Evolutionary conservation across 2,113 vertebrate genomes (phyloP), one percentile per base, ranked within the genome.

Genomic region (Hucho hucho): DNA sequence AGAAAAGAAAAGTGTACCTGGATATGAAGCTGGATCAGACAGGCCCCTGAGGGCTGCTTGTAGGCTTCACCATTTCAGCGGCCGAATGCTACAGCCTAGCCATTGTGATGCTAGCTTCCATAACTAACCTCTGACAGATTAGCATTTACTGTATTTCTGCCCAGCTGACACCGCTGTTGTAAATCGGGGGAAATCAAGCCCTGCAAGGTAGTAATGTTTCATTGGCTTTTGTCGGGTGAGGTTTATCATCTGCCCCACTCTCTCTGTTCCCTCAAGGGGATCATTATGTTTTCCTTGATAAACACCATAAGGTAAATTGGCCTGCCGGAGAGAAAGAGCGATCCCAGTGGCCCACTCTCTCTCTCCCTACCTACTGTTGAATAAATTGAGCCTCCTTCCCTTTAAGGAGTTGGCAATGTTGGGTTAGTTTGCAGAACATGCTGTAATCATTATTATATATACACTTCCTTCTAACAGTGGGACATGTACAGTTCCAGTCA

Each of bases 31-130:
- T 28, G 20, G 61, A 49, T 74, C 72, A 74, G 65, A 28, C 49
- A 63, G 32, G 70, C 47, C 70, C 77, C 49, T 22, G 6, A 68
- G 67, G 77, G 47, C 47, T 74, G 74, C 65, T 70, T 3, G 7
- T 22, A 70, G 80, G 67, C 59, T 46, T 6, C 4, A 5, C 2
- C 65, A n/a, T 67, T 18, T 67, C 18, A 68, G 24, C 6, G 69
- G 59, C 72, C 69, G 14, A 9, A 64, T 37, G 28, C 28, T 32
- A 29, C 64, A 66, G 16, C 6, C 49, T 53, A 3, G 29, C 29
- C 65, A n/a, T 0, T 25, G 12, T 26, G 29, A 47, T 26, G 25
- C 24, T 14, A 59, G 43, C 16, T 53, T 18, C 49, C 70, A 24
- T 4, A 53, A n/a, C 47, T 67, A 66, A 59, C 72, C 29, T 68